Base-by-base conservation (phyloP, 2,888 invertebrate genomes). In the Willowsia nigromaculata region DNA sequence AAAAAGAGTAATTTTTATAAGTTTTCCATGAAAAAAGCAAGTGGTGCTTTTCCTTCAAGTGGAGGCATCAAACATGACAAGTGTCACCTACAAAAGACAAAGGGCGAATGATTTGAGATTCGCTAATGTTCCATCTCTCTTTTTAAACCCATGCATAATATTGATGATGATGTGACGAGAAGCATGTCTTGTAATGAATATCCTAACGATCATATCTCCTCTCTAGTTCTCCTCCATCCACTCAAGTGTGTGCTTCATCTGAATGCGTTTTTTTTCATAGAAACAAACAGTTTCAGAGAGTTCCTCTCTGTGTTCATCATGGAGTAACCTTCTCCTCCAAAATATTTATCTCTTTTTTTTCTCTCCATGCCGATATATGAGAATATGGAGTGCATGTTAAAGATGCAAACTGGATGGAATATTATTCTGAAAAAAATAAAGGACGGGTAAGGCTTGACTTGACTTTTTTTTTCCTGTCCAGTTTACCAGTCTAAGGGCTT, bases 401-500 rank as follows among this genome's bases (percentile, higher is more conserved):
- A 30, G 22, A 43, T 13, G 22, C 40, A 4, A 22, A 11, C 22
- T 37, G 22, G 9, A 74, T 25, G n/a, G 18, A 3, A 74, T 43
- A 74, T 13, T 22, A 74, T n/a, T 18, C 6, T 15, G 18, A 11
- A 15, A 30, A 50, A 78, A 50, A 27, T n/a, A n/a, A n/a, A n/a
- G n/a, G n/a, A n/a, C n/a, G 1, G 74, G n/a, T 27, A 76, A 76
- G 53, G 76, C 50, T 53, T 80, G 83, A 82, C 56, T 87, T 80
- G 76, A 76, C 68, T n/a, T n/a, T n/a, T n/a, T n/a, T n/a, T n/a
- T n/a, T n/a, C n/a, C n/a, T 76, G 86, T 92, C 90, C 90, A 88
- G 76, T 53, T 71, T 40, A 6, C 76, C 76, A 78, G 90, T 91
- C 91, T 81, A 88, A 88, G 91, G 92, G 92, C 92, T 92, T 91